Evolutionary conservation across 2,797 vertebrate genomes (phyloP).

Genomic region (Anguilla pacifica): DNA sequence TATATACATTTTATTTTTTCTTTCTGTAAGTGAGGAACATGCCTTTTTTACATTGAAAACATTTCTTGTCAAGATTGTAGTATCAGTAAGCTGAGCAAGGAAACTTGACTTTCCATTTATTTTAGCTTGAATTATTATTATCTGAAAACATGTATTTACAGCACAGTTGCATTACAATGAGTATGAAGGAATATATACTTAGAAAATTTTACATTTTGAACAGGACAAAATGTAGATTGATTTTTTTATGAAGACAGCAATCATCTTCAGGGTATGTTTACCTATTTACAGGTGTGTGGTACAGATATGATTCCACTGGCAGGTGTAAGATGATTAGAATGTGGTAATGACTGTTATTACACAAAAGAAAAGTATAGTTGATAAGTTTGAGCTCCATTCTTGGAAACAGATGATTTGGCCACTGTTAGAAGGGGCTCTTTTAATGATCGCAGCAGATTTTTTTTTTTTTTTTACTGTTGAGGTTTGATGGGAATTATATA

Average conservation of each 20-base stretch:
- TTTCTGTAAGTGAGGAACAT: too few species aligned
- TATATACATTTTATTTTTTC: too few species aligned
- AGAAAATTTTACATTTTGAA: too few species aligned
- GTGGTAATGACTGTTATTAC: conserved; percentile 69
- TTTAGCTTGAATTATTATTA: too few species aligned
- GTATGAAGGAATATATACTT: too few species aligned
- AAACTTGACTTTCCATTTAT: too few species aligned
- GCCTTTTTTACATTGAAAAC: not conserved
- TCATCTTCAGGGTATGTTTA: conserved; percentile 54
- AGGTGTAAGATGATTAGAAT: conserved; percentile 64
- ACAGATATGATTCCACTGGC: conserved; percentile 52
- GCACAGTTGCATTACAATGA: too few species aligned
- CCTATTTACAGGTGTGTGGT: conserved; percentile 63
- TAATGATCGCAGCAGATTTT: conserved; percentile 26
- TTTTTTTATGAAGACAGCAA: not conserved
- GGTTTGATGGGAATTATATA: conserved; percentile 58
- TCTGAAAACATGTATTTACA: too few species aligned
- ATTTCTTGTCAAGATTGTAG: too few species aligned
- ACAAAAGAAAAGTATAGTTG: conserved; percentile 52
- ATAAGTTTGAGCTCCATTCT: conserved; percentile 43
- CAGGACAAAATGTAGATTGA: not conserved
- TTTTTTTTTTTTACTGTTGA: conserved; percentile 30
- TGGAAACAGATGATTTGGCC: not conserved
- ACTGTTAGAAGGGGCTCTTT: conserved; percentile 43
- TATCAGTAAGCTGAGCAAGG: too few species aligned